These are phyloP conservation scores for Limulus polyphemus DNA, from an alignment of 2,888 invertebrate genomes.

Conservation along the genomic window DNA sequence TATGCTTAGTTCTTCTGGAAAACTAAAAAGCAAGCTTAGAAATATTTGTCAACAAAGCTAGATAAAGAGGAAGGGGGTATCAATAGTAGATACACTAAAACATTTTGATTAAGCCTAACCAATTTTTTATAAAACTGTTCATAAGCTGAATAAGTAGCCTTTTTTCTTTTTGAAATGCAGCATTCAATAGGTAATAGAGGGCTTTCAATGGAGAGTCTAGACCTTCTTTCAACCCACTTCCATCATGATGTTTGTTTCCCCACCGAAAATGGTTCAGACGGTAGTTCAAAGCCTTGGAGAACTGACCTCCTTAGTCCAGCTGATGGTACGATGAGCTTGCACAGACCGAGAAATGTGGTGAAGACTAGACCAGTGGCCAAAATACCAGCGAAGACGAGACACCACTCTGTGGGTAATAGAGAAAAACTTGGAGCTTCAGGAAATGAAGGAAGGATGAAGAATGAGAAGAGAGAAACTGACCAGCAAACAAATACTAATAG, in stretches of 20 bases:
- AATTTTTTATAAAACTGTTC: too few relatives aligned
- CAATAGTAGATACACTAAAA: too few relatives aligned
- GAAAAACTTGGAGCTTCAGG: conserved; percentile 4
- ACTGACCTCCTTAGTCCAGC: conserved; percentile 14
- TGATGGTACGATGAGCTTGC: conserved; percentile 54
- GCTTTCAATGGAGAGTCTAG: conserved; percentile 25
- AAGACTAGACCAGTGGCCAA: conserved; percentile 71
- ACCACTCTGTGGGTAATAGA: conserved; percentile 15
- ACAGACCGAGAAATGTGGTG: conserved; percentile 66
- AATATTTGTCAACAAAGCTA: too few relatives aligned
- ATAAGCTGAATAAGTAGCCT: too few relatives aligned
- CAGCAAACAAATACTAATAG: conserved; percentile 19
- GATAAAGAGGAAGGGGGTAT: too few relatives aligned
- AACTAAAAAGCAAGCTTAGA: too few relatives aligned
- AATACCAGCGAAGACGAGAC: conserved; percentile 36
- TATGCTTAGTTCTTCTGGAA: too few relatives aligned
- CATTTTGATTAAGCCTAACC: too few relatives aligned
- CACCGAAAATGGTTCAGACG: too few relatives aligned
- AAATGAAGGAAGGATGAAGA: conserved; percentile 11
- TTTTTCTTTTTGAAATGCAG: too few relatives aligned
- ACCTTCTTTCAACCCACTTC: conserved; percentile 16
- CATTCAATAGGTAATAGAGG: conserved; percentile 8
- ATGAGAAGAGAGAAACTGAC: conserved; percentile 11
- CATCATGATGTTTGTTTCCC: background rate
- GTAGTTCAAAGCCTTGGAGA: conserved; percentile 19